Conservation (phyloP, 53 echinoderm and acorn worm genomes). For the Paracentrotus lividus region DNA sequence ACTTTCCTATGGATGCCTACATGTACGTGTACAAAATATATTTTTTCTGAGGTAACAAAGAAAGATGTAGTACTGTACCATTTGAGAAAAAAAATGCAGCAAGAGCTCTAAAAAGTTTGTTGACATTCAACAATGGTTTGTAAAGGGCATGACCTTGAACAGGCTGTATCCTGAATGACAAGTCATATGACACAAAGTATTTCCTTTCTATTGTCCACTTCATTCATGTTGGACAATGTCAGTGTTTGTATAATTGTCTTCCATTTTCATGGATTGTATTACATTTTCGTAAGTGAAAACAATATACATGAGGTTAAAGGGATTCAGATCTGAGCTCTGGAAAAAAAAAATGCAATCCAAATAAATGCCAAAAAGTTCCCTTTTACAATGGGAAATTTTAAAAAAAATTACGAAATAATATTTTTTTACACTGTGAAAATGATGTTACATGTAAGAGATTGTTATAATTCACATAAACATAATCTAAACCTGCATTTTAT, state of each 20-base stretch:
- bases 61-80: too few relatives aligned
- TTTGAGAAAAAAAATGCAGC: not conserved
- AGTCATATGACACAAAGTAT: slow-evolving; percentile 18
- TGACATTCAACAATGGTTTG: slow-evolving; percentile 11
- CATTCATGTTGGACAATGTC: not conserved
- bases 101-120: not conserved
- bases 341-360: not conserved
- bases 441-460: too few relatives aligned
- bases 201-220: slow-evolving; percentile 41
- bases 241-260: not conserved
- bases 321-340: not conserved
- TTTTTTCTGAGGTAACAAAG: too few relatives aligned
- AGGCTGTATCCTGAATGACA: not conserved
- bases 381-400: too few relatives aligned
- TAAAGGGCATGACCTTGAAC: slow-evolving; percentile 4
- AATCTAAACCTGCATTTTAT: too few relatives aligned
- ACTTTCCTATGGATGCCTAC: too few relatives aligned
- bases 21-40: too few relatives aligned
- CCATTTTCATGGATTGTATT: not conserved
- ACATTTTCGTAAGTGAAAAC: not conserved
- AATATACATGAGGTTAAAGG: not conserved
- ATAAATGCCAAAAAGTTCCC: not conserved
- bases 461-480: too few relatives aligned
- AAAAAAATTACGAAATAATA: too few relatives aligned
- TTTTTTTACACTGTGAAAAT: too few relatives aligned